A percentile compares a stretch with the other conserved stretches of the same genome.
Conservation (phyloP, 1,140 invertebrate genomes). For the Mercenaria mercenaria region DNA sequence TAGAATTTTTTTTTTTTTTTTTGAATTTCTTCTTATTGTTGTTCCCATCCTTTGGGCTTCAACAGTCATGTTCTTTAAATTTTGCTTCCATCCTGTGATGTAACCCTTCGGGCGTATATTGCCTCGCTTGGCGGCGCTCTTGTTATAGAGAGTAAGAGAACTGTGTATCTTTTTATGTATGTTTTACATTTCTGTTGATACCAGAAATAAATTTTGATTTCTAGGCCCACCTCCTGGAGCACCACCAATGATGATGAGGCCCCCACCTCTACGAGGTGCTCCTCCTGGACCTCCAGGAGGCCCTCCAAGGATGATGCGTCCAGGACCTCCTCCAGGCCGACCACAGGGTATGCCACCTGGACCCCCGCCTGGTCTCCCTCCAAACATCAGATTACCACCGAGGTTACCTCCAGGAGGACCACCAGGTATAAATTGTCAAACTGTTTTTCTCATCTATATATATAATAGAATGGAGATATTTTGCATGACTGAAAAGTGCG, state of each 20-base stretch:
- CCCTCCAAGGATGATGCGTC: constrained; percentile 88
- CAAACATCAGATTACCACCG: constrained; percentile 84
- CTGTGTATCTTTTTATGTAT: too few relatives aligned
- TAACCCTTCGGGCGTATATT: too few relatives aligned
- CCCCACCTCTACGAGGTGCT: constrained; percentile 75
- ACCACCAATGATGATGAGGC: constrained; percentile 68
- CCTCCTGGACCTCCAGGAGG: constrained; percentile 77
- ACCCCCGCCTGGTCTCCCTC: constrained; percentile 88
- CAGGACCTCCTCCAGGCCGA: constrained; percentile 89
- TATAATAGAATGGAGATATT: too few relatives aligned
- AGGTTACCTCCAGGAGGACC: constrained; percentile 89
- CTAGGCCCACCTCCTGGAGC: constrained; percentile 84
- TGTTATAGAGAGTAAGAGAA: too few relatives aligned
- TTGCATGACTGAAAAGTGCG: neutral
- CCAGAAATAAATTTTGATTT: constrained; percentile 21
- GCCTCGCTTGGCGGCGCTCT: too few relatives aligned
- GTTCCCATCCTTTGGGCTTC: too few relatives aligned
- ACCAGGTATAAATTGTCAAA: constrained; percentile 88
- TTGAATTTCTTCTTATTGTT: too few relatives aligned
- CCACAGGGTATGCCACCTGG: constrained; percentile 94
- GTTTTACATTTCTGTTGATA: too few relatives aligned
- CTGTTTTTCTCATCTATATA: neutral
- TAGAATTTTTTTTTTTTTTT: too few relatives aligned
- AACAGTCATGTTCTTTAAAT: too few relatives aligned
- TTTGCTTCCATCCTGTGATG: too few relatives aligned